Base-by-base conservation (phyloP, 2,113 vertebrate genomes). In the Perca flavescens region DNA sequence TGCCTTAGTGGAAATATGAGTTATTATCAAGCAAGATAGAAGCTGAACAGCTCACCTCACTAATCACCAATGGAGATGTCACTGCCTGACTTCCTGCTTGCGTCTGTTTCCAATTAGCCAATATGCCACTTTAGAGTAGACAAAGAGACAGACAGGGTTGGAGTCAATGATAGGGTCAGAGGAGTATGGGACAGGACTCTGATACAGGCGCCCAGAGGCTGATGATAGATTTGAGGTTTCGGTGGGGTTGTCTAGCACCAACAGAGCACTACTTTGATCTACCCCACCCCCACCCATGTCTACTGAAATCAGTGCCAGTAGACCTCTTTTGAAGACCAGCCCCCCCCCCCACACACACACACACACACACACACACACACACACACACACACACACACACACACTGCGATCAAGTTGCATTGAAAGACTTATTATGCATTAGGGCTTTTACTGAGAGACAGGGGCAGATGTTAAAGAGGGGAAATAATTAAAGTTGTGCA, bases 251-350 rank as follows among this genome's bases (percentile, higher is more conserved):
- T 84, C 77, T 74, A 47, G 80, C 73, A 86, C 80, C 81, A 86
- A 85, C 79, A 83, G 87, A 83, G 74, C 80, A 89, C 89, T 74
- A 84, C 94, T 95, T 95, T 96, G 93, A 95, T 94, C 91, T 94
- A 74, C 54, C 61, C 83, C 72, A 66, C 87, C 88, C 91, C 87
- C 85, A 74, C 74, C 65, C 74, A 56, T 76, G 89, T 91, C 82
- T 77, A 25, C 64, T 54, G 72, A 87, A 94, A 92, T 93, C 80
- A 87, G 84, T 93, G 87, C 90, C 91, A 94, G 89, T 57, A 91
- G 92, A 84, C 67, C 62, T 82, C 77, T 76, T 91, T 91, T 94
- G 86, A 95, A 91, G 92, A 80, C 53, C 58, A 54, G 61, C 43
- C 34, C 64, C 74, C 67, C 66, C 31, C 74, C 60, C 56, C 52